These are phyloP conservation scores for Torymus auratus DNA, from an alignment of 2,888 invertebrate genomes.

Conservation along the genomic window DNA sequence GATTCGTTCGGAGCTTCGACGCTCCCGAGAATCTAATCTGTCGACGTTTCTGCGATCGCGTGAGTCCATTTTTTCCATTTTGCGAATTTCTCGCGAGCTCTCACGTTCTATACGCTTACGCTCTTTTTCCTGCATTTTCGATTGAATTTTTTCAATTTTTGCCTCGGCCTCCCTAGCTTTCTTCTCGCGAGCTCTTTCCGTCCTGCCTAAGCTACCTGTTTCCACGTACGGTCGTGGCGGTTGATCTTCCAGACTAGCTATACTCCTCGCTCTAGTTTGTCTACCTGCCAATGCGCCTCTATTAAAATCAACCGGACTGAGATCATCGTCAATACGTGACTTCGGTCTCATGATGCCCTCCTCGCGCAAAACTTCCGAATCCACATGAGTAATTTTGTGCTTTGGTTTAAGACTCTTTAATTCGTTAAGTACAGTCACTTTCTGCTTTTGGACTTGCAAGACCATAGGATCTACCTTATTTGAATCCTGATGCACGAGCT, in stretches of 20 bases:
- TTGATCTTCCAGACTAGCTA: slow-evolving; percentile 71
- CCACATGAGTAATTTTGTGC: slow-evolving; percentile 74
- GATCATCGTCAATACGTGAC: slow-evolving; percentile 73
- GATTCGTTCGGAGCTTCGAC: slow-evolving; percentile 64
- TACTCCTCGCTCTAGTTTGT: slow-evolving; percentile 70
- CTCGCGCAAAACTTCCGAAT: slow-evolving; percentile 73
- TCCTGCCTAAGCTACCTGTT: slow-evolving; percentile 73
- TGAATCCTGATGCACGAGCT: slow-evolving; percentile 68
- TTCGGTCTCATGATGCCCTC: slow-evolving; percentile 75
- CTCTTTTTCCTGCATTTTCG: slow-evolving; percentile 69
- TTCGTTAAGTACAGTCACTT: slow-evolving; percentile 72
- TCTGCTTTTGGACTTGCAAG: slow-evolving; percentile 71
- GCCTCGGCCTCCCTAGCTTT: slow-evolving; percentile 65
- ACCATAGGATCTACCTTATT: slow-evolving; percentile 70
- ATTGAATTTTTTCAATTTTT: slow-evolving; percentile 64
- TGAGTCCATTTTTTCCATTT: slow-evolving; percentile 65
- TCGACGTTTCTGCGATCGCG: slow-evolving; percentile 68
- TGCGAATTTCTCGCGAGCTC: slow-evolving; percentile 67
- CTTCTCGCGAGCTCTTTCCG: slow-evolving; percentile 66
- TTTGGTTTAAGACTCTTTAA: slow-evolving; percentile 72
- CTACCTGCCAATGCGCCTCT: slow-evolving; percentile 59
- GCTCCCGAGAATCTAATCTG: slow-evolving; percentile 66
- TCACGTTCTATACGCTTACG: slow-evolving; percentile 69
- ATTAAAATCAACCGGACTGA: slow-evolving; percentile 69
- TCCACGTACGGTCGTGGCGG: slow-evolving; percentile 66